Base-by-base conservation (phyloP, 2,888 invertebrate genomes). In the Cartodere bifasciata region DNA sequence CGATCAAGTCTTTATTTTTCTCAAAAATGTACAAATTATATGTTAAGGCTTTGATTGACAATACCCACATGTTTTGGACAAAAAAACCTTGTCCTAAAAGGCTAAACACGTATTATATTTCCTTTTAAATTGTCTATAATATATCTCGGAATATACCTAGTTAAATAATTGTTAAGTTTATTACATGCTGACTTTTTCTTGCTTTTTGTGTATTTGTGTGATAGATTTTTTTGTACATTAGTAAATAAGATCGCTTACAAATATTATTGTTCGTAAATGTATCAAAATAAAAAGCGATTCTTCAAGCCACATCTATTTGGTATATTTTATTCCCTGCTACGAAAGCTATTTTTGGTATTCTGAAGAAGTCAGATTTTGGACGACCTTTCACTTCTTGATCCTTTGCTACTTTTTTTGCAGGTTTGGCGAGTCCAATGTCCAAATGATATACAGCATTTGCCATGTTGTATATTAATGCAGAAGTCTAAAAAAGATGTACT, bases 161-260 rank as follows among this genome's bases (percentile, higher is more conserved):
- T 26, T 20, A 11, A 27, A 32, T 23, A 28, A 16, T 27, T 35
- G 36, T 39, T 42, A 41, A 31, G 42, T 48, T 46, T n/a, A n/a
- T n/a, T 40, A 46, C 37, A 48, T 45, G 47, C 46, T 49, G 42
- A 51, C 40, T 42, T 47, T 30, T 44, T 46, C 52, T 53, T 50
- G 54, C 57, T 58, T 52, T 55, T 57, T 60, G 57, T 58, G 58
- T 58, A 56, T 55, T 53, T 55, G 55, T 59, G 58, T 59, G 56
- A 58, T 58, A 59, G 54, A 44, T 63, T 65, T 65, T 68, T 69
- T 70, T 69, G 68, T 70, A 69, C 64, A 60, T 67, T 69, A 69
- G 65, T 60, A 62, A 67, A 65, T 68, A 67, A 62, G 65, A 65
- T 63, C 60, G 64, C 63, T 51, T 47, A 45, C 36, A 43, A 34